Conservation (phyloP, 2,797 vertebrate species). For the Macropus fuliginosus region DNA sequence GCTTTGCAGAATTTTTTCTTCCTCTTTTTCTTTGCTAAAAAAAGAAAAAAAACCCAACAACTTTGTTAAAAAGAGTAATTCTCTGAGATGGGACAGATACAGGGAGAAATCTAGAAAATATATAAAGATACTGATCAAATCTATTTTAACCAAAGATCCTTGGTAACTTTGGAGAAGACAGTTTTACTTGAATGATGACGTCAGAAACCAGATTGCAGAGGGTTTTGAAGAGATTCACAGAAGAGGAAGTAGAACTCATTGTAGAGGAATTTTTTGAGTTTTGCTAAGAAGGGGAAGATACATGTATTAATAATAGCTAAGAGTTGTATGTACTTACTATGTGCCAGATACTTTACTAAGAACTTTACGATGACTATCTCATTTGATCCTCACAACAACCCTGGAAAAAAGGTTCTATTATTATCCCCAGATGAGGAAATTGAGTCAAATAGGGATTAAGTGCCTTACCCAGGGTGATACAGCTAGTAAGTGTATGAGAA, state of each 20-base stretch:
- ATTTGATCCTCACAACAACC: not conserved
- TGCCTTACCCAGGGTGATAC: not conserved
- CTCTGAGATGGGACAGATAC: not conserved
- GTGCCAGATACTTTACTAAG: not conserved
- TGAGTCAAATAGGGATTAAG: not conserved
- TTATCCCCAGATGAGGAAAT: not conserved
- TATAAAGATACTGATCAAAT: not conserved
- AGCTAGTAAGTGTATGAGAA: not conserved
- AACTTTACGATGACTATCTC: not conserved
- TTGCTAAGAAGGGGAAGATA: not conserved
- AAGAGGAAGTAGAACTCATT: not conserved
- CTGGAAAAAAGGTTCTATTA: not conserved
- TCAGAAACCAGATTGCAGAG: not conserved
- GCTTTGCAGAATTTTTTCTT: not conserved
- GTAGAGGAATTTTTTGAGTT: not conserved
- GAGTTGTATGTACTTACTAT: not conserved
- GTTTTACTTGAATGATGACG: not conserved
- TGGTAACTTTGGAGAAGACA: not conserved
- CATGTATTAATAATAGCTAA: not conserved
- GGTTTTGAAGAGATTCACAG: not conserved
- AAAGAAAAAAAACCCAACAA: not conserved
- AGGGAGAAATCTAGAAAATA: not conserved
- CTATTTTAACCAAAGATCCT: not conserved
- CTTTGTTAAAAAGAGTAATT: not conserved
- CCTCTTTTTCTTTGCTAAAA: not conserved